phyloP scores from a whole-genome alignment of 2,113 vertebrate species.

The Podocnemis expansa region DNA sequence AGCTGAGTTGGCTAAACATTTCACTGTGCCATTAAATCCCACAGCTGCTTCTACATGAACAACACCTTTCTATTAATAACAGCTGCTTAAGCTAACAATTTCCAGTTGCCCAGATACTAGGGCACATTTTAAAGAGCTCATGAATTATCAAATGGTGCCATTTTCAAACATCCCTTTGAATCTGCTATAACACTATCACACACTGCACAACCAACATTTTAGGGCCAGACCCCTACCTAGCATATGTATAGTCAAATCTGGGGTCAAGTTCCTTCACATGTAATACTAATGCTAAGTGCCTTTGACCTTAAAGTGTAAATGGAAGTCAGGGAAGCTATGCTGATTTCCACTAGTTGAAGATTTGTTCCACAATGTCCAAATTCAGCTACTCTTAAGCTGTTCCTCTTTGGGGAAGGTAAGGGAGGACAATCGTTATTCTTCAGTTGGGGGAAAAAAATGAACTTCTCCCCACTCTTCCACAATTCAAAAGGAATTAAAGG shows the following conservation, averaged over 20 bases:
- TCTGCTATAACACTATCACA: neutral
- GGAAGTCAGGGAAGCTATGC: no score
- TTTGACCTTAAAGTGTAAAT: no score
- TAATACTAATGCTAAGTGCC: no score
- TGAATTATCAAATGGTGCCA: neutral
- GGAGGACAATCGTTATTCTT: neutral
- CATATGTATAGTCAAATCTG: neutral
- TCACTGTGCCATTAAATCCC: neutral
- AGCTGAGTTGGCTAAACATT: neutral
- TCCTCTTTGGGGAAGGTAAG: neutral
- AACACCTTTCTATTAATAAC: fast-evolving
- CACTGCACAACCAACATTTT: neutral
- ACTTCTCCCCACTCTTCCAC: neutral
- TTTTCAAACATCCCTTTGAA: neutral
- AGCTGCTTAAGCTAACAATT: neutral
- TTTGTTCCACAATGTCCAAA: neutral
- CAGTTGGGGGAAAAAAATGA: neutral
- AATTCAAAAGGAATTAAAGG: neutral
- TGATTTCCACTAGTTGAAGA: neutral
- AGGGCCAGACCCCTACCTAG: neutral
- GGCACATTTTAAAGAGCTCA: neutral
- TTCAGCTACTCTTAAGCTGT: neutral
- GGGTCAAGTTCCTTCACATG: no score
- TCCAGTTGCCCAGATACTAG: neutral
- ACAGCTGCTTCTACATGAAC: fast-evolving